Conservation (phyloP, 2,113 vertebrate genomes). For the Lophius piscatorius region DNA sequence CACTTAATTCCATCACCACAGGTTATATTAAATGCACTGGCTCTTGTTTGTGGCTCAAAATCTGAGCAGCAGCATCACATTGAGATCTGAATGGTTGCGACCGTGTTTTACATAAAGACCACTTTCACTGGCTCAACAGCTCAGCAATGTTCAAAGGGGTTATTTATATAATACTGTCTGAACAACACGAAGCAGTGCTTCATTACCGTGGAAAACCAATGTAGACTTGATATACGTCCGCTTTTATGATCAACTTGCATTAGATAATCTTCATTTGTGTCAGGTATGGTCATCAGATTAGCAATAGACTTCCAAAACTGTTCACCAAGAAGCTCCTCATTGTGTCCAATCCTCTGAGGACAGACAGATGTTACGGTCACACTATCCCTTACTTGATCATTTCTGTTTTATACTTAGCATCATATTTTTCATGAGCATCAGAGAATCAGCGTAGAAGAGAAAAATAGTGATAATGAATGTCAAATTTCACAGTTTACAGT, state of each 20-base stretch:
- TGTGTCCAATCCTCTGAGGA: constrained; percentile 55
- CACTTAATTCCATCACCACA: constrained; percentile 51
- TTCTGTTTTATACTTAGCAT: constrained; percentile 36
- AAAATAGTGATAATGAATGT: constrained; percentile 33
- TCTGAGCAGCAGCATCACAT: constrained; percentile 41
- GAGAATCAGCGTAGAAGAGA: constrained; percentile 10
- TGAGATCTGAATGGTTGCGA: constrained; percentile 36
- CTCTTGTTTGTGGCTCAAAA: constrained; percentile 38
- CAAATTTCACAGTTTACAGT: constrained; percentile 26
- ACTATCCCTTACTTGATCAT: constrained; percentile 45
- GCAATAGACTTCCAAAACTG: constrained; percentile 41
- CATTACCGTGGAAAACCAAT: constrained; percentile 45
- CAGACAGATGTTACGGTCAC: constrained; percentile 61
- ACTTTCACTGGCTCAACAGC: constrained; percentile 46
- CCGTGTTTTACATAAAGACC: constrained; percentile 49
- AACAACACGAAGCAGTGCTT: constrained; percentile 64
- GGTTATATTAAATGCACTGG: constrained; percentile 43
- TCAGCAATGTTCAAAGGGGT: constrained; percentile 58
- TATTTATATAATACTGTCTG: constrained; percentile 68
- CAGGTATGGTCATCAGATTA: constrained; percentile 49
- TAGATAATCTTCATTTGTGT: constrained; percentile 52
- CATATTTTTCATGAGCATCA: constrained; percentile 30
- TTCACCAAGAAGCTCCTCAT: constrained; percentile 55
- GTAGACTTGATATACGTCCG: constrained; percentile 41
- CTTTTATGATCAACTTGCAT: constrained; percentile 40